These are phyloP conservation scores for Apamea epomidion DNA, from an alignment of 2,888 invertebrate species.

Conservation along the genomic window DNA sequence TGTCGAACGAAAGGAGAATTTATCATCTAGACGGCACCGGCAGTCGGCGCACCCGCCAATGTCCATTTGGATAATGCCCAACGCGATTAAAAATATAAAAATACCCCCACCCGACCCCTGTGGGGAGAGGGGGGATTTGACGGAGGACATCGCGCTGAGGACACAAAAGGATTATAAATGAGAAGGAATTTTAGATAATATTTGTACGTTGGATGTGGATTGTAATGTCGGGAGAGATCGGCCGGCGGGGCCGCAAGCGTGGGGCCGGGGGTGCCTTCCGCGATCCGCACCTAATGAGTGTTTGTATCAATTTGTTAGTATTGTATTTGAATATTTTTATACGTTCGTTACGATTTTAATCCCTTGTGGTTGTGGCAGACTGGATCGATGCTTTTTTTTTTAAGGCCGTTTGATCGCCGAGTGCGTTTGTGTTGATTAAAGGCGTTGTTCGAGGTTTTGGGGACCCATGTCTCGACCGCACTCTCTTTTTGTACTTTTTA, in stretches of 20 bases:
- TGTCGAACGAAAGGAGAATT: slow-evolving; percentile 90
- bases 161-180: slow-evolving; percentile 91
- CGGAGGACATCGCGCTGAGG: slow-evolving; percentile 90
- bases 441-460: slow-evolving; percentile 77
- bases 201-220: slow-evolving; percentile 91
- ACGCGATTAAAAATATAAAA: slow-evolving; percentile 91
- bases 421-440: slow-evolving; percentile 85
- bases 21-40: slow-evolving; percentile 89
- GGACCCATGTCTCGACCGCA: slow-evolving; percentile 70
- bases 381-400: slow-evolving; percentile 87
- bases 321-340: slow-evolving; percentile 90
- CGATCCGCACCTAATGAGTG: slow-evolving; percentile 89
- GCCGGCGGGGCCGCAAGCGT: slow-evolving; percentile 72
- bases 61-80: slow-evolving; percentile 91
- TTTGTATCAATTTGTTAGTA: slow-evolving; percentile 91
- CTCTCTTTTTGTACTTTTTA: slow-evolving; percentile 67
- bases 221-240: slow-evolving; percentile 88
- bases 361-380: slow-evolving; percentile 84
- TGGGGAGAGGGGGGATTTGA: slow-evolving; percentile 81
- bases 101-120: slow-evolving; percentile 83
- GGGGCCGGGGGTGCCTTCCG: slow-evolving; percentile 81
- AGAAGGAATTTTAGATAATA: slow-evolving; percentile 91
- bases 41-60: slow-evolving; percentile 88
- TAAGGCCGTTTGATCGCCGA: slow-evolving; percentile 84
- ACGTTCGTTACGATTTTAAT: slow-evolving; percentile 90